Base-by-base conservation (phyloP, 2,113 vertebrate species). In the Accipiter virgatus region DNA sequence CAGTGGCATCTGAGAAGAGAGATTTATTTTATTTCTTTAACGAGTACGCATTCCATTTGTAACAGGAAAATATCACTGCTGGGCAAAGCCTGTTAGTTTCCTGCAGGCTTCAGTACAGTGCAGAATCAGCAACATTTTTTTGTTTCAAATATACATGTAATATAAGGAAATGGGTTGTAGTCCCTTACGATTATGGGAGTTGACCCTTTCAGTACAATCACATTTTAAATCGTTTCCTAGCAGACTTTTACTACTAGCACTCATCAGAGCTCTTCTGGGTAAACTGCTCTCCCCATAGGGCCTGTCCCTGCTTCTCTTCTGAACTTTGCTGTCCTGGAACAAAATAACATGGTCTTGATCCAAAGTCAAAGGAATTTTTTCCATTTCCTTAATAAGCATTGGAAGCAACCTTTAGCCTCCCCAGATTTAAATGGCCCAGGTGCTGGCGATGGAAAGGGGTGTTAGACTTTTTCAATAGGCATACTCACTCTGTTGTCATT, bases 101-200 rank as follows among this genome's bases (percentile, higher is more conserved):
- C 96, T 94, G 83, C 68, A 95, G 62, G 58, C 23, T 55, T 81
- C 48, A 38, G 93, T 47, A 68, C 79, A 95, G 38, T 95, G 91
- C 95, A 89, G 67, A 40, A 80, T 95, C 95, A 94, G 84, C 95
- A 86, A 95, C 7, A 71, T 66, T 88, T 77, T 74, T 36, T 86
- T 86, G 38, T 82, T 91, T 94, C 61, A 66, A 63, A 86, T 47
- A 90, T 66, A 50, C 38, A 48, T 50, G 77, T 83, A 93, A 91
- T 80, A 62, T 78, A 92, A 96, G 97, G 95, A 97, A 97, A 95
- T 63, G 23, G 38, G 7, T 29, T 83, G 8, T 42, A 79, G 40
- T 83, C 93, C 85, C 9, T 11, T 77, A 77, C 66, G 58, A 72
- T 94, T 82, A 59, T 6, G 6, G 32, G 43, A 50, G 22, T 32